These are phyloP conservation scores for Germaria angustata DNA, from an alignment of 2,888 invertebrate species.

Conservation along the genomic window DNA sequence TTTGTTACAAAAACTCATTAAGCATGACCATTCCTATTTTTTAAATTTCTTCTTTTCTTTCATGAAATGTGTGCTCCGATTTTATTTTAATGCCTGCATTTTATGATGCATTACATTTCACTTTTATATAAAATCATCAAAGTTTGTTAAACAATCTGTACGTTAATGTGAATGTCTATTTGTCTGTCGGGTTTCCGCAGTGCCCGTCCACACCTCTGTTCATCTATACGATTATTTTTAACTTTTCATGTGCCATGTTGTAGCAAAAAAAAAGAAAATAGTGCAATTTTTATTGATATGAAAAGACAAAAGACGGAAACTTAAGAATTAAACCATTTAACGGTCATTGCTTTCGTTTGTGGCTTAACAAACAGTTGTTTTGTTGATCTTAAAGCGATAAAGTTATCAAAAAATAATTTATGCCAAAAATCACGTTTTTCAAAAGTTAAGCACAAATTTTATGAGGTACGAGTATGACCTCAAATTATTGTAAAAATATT, in stretches of 20 bases:
- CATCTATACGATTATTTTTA: neutral
- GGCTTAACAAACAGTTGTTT: too few species aligned
- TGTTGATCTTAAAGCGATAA: neutral
- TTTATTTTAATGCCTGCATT: constrained; percentile 52
- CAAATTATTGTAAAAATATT: neutral
- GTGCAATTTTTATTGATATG: constrained; percentile 35
- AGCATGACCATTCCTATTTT: constrained; percentile 59
- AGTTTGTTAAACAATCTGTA: constrained; percentile 49
- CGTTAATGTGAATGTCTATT: neutral
- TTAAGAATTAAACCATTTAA: constrained; percentile 31
- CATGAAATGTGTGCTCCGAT: constrained; percentile 52
- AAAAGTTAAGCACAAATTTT: neutral
- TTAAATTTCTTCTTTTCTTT: neutral
- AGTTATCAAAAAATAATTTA: neutral
- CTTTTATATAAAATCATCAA: constrained; percentile 55
- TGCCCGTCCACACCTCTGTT: neutral
- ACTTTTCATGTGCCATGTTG: neutral
- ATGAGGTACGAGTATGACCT: neutral
- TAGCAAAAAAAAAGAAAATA: constrained; percentile 25
- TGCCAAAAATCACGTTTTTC: neutral
- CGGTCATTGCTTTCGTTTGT: constrained; percentile 17
- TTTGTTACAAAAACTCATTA: constrained; percentile 59
- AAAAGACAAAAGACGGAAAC: constrained; percentile 11
- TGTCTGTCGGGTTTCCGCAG: neutral
- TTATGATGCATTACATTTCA: constrained; percentile 60